Percentiles rank a stretch among this genome's conserved stretches.
These are phyloP conservation scores for Progne subis DNA, from an alignment of 2,113 vertebrate species.

Conservation along the genomic window DNA sequence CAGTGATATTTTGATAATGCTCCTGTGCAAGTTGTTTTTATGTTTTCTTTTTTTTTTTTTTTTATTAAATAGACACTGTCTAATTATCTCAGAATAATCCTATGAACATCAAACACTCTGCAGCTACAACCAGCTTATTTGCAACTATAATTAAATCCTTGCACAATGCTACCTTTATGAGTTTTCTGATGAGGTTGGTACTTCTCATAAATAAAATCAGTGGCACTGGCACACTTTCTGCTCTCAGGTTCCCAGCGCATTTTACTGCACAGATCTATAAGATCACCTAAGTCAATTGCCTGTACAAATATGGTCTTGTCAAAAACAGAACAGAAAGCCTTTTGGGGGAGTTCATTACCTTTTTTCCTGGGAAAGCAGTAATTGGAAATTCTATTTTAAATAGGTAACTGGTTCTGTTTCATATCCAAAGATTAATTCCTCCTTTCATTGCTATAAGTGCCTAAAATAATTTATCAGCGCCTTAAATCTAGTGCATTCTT, in stretches of 20 bases:
- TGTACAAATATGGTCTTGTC: not conserved
- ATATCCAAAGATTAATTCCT: not conserved
- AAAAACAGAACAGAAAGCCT: not conserved
- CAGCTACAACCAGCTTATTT: not conserved
- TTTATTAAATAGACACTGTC: rapidly evolving
- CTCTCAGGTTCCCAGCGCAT: not conserved
- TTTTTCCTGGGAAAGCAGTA: not conserved
- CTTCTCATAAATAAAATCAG: not conserved
- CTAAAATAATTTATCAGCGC: not conserved
- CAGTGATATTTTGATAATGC: not conserved
- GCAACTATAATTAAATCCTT: not conserved
- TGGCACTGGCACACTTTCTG: not conserved
- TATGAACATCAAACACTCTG: not conserved
- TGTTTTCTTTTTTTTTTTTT: not conserved
- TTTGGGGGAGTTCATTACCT: not conserved
- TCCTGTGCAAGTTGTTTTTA: not conserved
- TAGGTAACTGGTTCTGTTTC: not conserved
- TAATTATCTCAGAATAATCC: not conserved
- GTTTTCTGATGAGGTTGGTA: not conserved
- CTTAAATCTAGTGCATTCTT: not conserved
- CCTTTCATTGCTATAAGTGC: not conserved
- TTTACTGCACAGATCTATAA: not conserved
- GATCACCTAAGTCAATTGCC: not conserved
- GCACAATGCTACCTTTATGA: not conserved
- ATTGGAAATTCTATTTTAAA: constrained; percentile 1